Conservation (phyloP, 2,113 vertebrate species). For the Pontoporia blainvillei region DNA sequence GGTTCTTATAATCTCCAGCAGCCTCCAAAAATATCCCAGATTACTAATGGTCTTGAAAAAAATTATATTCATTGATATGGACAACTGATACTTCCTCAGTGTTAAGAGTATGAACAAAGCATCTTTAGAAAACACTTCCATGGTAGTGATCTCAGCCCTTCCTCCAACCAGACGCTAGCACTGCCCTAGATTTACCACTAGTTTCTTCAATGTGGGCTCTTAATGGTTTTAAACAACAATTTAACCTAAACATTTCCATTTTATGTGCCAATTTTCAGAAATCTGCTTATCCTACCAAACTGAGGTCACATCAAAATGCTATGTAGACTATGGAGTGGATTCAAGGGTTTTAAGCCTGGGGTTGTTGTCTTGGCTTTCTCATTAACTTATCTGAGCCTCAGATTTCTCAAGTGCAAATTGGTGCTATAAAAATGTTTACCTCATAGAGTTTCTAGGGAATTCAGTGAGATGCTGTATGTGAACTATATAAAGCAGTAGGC, state of each 20-base stretch:
- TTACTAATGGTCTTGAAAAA: neutral
- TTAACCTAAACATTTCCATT: neutral
- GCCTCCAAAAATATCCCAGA: neutral
- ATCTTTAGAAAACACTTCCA: neutral
- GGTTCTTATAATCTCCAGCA: neutral
- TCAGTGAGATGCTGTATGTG: neutral
- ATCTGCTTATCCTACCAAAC: neutral
- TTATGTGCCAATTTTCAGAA: neutral
- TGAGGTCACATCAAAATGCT: neutral
- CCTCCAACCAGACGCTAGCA: accelerated
- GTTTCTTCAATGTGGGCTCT: neutral
- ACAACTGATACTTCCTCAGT: neutral
- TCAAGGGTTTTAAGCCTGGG: neutral
- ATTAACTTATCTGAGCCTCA: neutral
- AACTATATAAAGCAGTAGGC: neutral
- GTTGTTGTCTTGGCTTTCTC: neutral
- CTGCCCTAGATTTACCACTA: neutral
- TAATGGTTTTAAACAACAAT: neutral
- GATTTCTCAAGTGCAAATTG: neutral
- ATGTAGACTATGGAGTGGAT: neutral
- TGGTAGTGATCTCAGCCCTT: neutral
- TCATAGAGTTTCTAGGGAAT: neutral
- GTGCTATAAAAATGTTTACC: neutral
- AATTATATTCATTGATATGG: neutral
- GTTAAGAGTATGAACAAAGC: neutral